A percentile compares a stretch with the other conserved stretches of the same genome.
phyloP scores from a whole-genome alignment of 2,113 vertebrate species.

The Callithrix jacchus region DNA sequence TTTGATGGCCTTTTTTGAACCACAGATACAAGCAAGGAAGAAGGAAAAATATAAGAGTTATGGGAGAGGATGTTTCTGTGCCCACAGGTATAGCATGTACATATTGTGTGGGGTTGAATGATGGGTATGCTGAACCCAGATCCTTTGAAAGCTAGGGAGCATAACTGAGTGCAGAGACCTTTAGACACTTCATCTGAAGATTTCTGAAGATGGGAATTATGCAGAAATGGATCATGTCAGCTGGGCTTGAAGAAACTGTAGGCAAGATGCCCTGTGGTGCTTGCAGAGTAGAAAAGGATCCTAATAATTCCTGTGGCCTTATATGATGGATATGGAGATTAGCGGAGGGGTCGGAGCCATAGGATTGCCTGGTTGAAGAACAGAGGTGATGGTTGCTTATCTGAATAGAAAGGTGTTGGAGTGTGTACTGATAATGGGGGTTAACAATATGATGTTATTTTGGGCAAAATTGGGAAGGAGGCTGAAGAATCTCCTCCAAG shows the following conservation, averaged over 20 bases:
- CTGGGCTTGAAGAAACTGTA: background rate
- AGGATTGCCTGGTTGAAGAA: background rate
- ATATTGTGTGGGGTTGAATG: background rate
- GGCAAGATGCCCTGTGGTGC: background rate
- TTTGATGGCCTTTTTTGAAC: background rate
- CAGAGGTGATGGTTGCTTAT: background rate
- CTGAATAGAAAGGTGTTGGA: background rate
- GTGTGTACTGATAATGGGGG: background rate
- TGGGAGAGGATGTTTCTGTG: background rate
- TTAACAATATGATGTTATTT: background rate
- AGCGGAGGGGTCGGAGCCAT: background rate
- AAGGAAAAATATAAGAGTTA: background rate
- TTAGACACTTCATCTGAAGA: background rate
- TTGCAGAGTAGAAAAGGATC: background rate
- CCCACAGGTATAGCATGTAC: background rate
- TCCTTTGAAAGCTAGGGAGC: background rate
- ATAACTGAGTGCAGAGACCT: background rate
- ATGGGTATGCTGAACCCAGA: background rate
- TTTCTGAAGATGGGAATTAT: background rate
- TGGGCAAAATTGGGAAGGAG: background rate
- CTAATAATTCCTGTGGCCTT: background rate
- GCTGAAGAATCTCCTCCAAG: background rate
- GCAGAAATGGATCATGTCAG: background rate
- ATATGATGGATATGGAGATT: background rate
- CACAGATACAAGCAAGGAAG: background rate